These are phyloP conservation scores for Podiceps cristatus DNA, from an alignment of 2,113 vertebrate genomes.

Conservation along the genomic window DNA sequence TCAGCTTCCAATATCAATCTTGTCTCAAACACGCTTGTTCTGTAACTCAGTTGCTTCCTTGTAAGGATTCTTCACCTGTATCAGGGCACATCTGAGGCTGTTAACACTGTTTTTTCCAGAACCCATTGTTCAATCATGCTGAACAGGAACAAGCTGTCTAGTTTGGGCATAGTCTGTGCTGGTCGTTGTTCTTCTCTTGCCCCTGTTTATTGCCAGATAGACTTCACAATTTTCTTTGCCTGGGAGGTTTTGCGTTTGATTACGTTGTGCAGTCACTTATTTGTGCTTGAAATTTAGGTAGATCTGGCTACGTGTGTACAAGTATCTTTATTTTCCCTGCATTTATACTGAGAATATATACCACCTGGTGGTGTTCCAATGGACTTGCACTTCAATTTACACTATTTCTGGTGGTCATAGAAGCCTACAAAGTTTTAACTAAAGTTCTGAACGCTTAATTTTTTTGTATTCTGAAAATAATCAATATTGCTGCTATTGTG, in stretches of 20 bases:
- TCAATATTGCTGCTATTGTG: not conserved
- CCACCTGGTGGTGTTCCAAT: conserved; percentile 7
- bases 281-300: not conserved
- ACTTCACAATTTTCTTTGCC: not conserved
- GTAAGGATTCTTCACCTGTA: not conserved
- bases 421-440: not conserved
- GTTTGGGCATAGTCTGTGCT: not conserved
- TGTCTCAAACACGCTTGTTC: not conserved
- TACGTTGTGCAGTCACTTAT: not conserved
- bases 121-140: not conserved
- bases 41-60: not conserved
- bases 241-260: not conserved
- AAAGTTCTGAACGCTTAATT: not conserved
- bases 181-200: not conserved
- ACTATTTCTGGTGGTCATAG: not conserved
- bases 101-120: not conserved
- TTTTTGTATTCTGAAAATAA: not conserved
- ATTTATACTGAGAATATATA: not conserved
- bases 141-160: not conserved
- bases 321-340: not conserved
- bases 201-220: not conserved
- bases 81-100: not conserved
- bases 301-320: not conserved
- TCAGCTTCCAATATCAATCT: not conserved
- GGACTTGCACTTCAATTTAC: not conserved